Evolutionary conservation across 2,113 vertebrate species (phyloP), one percentile per base, ranked within the genome.

Genomic region (Hippocampus barbouri): DNA sequence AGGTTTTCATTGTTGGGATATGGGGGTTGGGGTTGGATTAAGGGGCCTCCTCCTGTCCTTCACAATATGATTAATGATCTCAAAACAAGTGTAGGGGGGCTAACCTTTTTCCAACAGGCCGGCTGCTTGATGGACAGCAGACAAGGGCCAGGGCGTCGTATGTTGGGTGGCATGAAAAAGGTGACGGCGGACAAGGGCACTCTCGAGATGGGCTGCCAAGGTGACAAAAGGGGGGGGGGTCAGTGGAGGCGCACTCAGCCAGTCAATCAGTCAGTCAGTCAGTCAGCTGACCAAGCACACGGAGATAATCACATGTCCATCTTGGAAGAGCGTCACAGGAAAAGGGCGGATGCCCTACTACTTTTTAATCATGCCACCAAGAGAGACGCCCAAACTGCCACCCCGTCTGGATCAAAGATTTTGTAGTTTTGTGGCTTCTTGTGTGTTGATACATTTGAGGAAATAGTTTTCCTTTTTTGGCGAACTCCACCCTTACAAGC

Each of bases 21-120:
- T 70, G 79, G 64, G 60, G 76, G 64, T 54, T 79, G 86, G 92
- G 91, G 86, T 45, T 94, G 94, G 93, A 89, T 92, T 86, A 89
- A 88, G 75, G 90, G 93, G 89, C n/a, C 59, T 61, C 90, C 93
- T 88, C 89, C 89, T 93, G 94, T 95, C 94, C 92, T 89, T 80
- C 83, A 78, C 68, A 72, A 76, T 69, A 86, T 97, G 95, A 96
- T 96, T 93, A 94, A 97, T 96, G 92, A 89, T 92, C 88, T 89
- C 92, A 79, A 87, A 88, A 80, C 90, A 86, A 87, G 68, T 73
- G 5, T 38, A 38, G 34, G 72, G 71, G 87, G 86, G 89, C 77
- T 80, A 8, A 75, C 77, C 77, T 90, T 90, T 85, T 91, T 84
- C 91, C 89, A 90, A 92, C 86, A 89, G 78, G 76, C 81, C 69